phyloP scores from a whole-genome alignment of 2,888 invertebrate genomes.

The Spilarctia lutea region DNA sequence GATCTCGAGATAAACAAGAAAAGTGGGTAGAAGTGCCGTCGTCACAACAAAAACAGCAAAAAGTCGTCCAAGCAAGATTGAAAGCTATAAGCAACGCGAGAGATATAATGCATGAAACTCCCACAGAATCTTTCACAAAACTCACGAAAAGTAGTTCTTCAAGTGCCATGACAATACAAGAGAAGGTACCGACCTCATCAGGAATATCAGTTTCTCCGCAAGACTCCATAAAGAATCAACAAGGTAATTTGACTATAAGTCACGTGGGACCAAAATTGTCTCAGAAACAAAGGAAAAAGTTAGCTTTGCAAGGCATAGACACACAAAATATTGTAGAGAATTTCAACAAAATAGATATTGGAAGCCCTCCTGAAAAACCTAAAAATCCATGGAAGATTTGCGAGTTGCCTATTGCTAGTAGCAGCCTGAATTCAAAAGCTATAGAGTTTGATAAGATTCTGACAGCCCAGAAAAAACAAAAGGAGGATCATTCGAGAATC shows the following conservation, averaged over 20 bases:
- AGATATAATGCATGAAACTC: slow-evolving; percentile 74
- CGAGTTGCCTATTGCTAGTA: slow-evolving; percentile 67
- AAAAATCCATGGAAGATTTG: slow-evolving; percentile 83
- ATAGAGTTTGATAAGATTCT: slow-evolving; percentile 87
- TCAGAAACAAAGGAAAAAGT: slow-evolving; percentile 88
- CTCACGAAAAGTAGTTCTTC: slow-evolving; percentile 70
- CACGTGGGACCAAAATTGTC: slow-evolving; percentile 86
- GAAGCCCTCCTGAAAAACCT: slow-evolving; percentile 75
- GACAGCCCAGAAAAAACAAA: slow-evolving; percentile 90
- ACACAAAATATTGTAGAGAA: slow-evolving; percentile 68
- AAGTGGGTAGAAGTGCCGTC: slow-evolving; percentile 83
- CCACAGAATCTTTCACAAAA: slow-evolving; percentile 74
- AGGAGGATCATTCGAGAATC: slow-evolving; percentile 90
- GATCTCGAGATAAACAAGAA: slow-evolving; percentile 62
- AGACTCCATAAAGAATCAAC: slow-evolving; percentile 67
- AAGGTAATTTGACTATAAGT: slow-evolving; percentile 73
- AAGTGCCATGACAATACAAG: slow-evolving; percentile 60
- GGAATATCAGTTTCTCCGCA: slow-evolving; percentile 75
- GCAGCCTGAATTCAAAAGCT: slow-evolving; percentile 75
- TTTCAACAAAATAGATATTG: slow-evolving; percentile 64
- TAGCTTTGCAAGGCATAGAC: slow-evolving; percentile 81
- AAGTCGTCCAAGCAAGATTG: slow-evolving; percentile 80
- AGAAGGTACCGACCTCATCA: slow-evolving; percentile 58
- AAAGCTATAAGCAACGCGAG: slow-evolving; percentile 77
- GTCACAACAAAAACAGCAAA: slow-evolving; percentile 78